Evolutionary conservation across 2,888 invertebrate genomes (phyloP).

Genomic region (Andrena trimmerana): DNA sequence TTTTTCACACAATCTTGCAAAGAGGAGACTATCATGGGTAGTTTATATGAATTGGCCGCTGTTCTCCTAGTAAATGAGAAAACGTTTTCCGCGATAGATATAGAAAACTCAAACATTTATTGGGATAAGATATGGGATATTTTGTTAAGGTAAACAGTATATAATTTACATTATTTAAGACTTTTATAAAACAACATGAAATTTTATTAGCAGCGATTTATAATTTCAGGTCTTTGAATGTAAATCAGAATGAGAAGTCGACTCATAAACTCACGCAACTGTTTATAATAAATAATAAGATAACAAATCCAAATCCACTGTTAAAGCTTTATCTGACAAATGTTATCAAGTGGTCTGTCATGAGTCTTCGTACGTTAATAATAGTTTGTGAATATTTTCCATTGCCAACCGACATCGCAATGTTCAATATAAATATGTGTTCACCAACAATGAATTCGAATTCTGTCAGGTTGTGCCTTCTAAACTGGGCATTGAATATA

Average conservation of each 20-base stretch:
- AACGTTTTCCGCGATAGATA: constrained; percentile 54
- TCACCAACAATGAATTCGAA: constrained; percentile 58
- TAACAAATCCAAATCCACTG: constrained; percentile 80
- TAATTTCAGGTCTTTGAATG: constrained; percentile 84
- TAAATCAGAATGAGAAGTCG: constrained; percentile 84
- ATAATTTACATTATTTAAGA: constrained; percentile 5
- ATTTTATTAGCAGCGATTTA: constrained; percentile 15
- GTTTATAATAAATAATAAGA: constrained; percentile 81
- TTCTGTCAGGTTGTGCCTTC: constrained; percentile 73
- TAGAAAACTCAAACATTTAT: constrained; percentile 71
- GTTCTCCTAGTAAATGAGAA: constrained; percentile 80
- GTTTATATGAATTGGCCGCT: constrained; percentile 81
- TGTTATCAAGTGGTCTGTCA: constrained; percentile 80
- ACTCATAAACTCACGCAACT: constrained; percentile 85
- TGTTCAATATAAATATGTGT: constrained; percentile 61
- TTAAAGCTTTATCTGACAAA: constrained; percentile 84
- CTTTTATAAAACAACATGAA: background rate
- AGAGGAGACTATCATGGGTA: constrained; percentile 79
- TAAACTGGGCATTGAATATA: constrained; percentile 77
- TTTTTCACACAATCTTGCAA: constrained; percentile 77
- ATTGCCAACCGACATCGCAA: constrained; percentile 75
- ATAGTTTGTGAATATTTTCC: constrained; percentile 79
- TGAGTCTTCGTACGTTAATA: constrained; percentile 83
- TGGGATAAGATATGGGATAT: constrained; percentile 84
- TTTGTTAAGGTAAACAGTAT: constrained; percentile 81